Percentiles rank a stretch among this genome's conserved stretches.
Evolutionary conservation across 2,888 invertebrate species (phyloP).

Genomic region (Horisme vitalbata): DNA sequence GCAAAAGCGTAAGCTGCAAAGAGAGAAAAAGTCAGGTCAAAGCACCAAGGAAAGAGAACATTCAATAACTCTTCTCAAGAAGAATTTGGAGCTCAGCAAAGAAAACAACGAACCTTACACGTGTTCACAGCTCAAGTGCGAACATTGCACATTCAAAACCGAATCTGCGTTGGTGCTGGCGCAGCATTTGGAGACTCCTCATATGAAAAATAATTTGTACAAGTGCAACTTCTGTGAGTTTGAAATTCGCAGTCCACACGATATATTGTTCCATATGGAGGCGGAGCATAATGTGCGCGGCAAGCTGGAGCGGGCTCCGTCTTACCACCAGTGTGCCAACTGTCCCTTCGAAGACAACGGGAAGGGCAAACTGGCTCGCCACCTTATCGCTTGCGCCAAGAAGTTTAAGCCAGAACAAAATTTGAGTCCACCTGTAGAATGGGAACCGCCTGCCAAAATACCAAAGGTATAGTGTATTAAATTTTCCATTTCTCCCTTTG

Average conservation of each 20-base stretch:
- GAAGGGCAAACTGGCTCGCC: slow-evolving; percentile 94
- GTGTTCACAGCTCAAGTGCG: slow-evolving; percentile 91
- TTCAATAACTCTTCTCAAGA: slow-evolving; percentile 91
- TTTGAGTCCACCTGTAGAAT: slow-evolving; percentile 92
- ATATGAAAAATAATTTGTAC: slow-evolving; percentile 93
- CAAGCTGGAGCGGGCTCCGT: slow-evolving; percentile 91
- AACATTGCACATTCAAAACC: slow-evolving; percentile 94
- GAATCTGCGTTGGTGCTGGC: slow-evolving; percentile 93
- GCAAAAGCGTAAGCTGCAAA: slow-evolving; percentile 92
- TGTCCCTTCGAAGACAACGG: slow-evolving; percentile 97
- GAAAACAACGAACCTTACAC: slow-evolving; percentile 92
- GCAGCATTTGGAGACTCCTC: slow-evolving; percentile 94
- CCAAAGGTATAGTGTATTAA: slow-evolving; percentile 82
- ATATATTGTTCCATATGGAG: slow-evolving; percentile 96
- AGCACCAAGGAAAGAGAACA: slow-evolving; percentile 87
- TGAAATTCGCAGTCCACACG: slow-evolving; percentile 92
- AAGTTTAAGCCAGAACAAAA: slow-evolving; percentile 95
- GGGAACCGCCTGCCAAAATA: slow-evolving; percentile 97
- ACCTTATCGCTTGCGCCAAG: slow-evolving; percentile 93
- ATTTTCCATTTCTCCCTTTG: background rate
- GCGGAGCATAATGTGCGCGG: slow-evolving; percentile 93
- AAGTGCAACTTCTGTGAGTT: slow-evolving; percentile 93
- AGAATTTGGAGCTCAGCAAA: slow-evolving; percentile 93
- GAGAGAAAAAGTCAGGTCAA: slow-evolving; percentile 84
- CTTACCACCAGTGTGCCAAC: slow-evolving; percentile 95